These are phyloP conservation scores for Capitella teleta DNA, from an alignment of 1,140 invertebrate genomes.

Conservation along the genomic window DNA sequence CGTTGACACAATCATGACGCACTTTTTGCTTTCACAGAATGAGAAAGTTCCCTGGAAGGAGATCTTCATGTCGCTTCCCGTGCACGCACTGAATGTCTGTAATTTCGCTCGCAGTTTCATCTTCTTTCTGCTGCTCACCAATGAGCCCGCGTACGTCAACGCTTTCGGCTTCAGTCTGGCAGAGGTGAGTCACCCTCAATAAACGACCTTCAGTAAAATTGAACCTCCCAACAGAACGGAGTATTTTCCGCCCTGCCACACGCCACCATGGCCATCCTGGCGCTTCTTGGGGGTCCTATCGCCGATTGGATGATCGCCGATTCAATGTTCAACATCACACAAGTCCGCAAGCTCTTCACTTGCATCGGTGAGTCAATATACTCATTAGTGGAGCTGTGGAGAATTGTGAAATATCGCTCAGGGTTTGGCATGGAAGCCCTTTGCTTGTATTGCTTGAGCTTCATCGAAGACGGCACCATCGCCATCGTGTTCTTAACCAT, in stretches of 20 bases:
- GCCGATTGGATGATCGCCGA: slow-evolving; percentile 24
- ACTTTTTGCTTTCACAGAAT: slow-evolving; percentile 17
- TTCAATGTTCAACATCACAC: slow-evolving; percentile 15
- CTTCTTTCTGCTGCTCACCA: slow-evolving; percentile 32
- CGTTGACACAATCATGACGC: no score
- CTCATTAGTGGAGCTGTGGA: no score
- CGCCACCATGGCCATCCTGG: slow-evolving; percentile 21
- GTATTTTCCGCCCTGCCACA: slow-evolving; percentile 29
- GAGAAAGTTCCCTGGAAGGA: slow-evolving; percentile 24
- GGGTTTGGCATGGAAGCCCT: slow-evolving; percentile 21
- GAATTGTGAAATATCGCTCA: no score
- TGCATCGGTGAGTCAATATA: slow-evolving; percentile 17
- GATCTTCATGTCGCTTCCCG: slow-evolving; percentile 30
- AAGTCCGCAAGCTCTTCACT: slow-evolving; percentile 30
- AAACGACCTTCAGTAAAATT: no score
- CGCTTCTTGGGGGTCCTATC: slow-evolving; percentile 24
- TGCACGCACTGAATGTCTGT: slow-evolving; percentile 27
- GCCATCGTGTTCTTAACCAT: slow-evolving; percentile 22
- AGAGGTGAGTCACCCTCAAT: slow-evolving; percentile 18
- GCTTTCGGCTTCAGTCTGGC: slow-evolving; percentile 29
- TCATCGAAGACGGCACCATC: slow-evolving; percentile 6
- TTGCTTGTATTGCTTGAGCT: slow-evolving; percentile 19
- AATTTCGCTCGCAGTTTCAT: slow-evolving; percentile 32
- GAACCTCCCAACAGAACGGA: slow-evolving; percentile 33
- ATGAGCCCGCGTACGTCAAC: slow-evolving; percentile 32